Conservation (phyloP, 2,113 vertebrate species). For the Tauraco erythrolophus region DNA sequence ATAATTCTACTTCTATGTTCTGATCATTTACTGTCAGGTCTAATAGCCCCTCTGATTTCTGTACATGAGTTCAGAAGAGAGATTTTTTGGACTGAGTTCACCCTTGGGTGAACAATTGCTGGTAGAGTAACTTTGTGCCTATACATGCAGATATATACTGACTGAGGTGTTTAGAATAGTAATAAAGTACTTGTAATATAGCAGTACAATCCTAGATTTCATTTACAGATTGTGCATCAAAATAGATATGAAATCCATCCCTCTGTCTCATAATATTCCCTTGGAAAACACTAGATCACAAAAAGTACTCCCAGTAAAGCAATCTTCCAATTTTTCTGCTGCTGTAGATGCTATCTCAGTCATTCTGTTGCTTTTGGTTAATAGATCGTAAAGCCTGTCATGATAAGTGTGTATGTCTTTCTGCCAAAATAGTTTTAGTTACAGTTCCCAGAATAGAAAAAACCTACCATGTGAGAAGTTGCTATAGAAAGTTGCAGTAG, state of each 20-base stretch:
- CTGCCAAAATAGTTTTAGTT: conserved; percentile 31
- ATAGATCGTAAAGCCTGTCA: conserved; percentile 46
- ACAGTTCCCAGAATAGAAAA: conserved; percentile 3
- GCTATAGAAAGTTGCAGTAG: neutral
- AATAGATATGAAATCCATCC: conserved; percentile 24
- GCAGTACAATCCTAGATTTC: neutral
- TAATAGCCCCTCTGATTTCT: neutral
- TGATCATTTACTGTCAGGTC: neutral
- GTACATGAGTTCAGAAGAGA: neutral
- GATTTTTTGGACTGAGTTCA: neutral
- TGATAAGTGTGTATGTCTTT: neutral
- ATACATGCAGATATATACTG: neutral
- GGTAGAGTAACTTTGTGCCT: neutral
- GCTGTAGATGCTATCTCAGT: conserved; percentile 14
- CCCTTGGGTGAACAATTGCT: neutral
- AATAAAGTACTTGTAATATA: neutral
- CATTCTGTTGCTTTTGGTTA: conserved; percentile 38
- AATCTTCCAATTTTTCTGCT: conserved; percentile 1
- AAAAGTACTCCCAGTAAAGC: neutral
- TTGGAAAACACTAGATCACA: conserved; percentile 38
- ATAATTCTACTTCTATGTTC: neutral
- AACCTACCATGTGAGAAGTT: neutral
- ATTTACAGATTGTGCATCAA: conserved; percentile 7
- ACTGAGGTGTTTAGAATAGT: conserved; percentile 8
- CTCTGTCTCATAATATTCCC: neutral